Conservation (phyloP, 1,140 invertebrate genomes). For the Brachionus rotundiformis region DNA sequence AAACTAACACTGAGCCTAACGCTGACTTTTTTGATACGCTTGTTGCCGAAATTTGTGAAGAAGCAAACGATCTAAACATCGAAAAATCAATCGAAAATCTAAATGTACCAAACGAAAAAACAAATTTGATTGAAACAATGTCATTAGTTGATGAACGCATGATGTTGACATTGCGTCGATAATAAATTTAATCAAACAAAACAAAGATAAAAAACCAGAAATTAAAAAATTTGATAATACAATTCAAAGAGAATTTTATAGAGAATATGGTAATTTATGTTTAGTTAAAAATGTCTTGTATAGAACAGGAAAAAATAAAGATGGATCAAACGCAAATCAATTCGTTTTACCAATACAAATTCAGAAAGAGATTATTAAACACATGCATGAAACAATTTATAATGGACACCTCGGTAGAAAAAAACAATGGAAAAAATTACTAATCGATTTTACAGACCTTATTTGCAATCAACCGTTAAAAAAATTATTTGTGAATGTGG, state of each 20-base stretch:
- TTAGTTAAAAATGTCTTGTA: not conserved
- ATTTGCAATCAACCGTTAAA: not conserved
- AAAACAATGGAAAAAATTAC: not conserved
- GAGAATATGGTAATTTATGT: not conserved
- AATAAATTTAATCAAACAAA: too few relatives aligned
- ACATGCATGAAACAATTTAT: not conserved
- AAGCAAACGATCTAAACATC: not conserved
- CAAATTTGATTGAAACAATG: not conserved
- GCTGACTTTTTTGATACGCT: constrained; percentile 51
- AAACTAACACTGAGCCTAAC: not conserved
- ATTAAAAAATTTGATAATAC: too few relatives aligned
- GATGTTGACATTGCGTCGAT: too few relatives aligned
- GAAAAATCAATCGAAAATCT: not conserved
- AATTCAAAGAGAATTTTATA: too few relatives aligned
- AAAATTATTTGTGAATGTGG: not conserved
- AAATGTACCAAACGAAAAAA: not conserved
- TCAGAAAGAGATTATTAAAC: not conserved
- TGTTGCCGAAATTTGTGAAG: not conserved
- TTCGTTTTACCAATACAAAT: not conserved
- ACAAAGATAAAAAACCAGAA: too few relatives aligned
- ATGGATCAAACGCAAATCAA: not conserved
- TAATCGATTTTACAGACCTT: not conserved
- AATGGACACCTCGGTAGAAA: constrained; percentile 7
- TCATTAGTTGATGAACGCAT: too few relatives aligned
- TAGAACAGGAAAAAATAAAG: not conserved